Percentiles rank a stretch among this genome's conserved stretches.
Evolutionary conservation across 2,797 vertebrate species (phyloP).

Genomic region (Iguana delicatissima): DNA sequence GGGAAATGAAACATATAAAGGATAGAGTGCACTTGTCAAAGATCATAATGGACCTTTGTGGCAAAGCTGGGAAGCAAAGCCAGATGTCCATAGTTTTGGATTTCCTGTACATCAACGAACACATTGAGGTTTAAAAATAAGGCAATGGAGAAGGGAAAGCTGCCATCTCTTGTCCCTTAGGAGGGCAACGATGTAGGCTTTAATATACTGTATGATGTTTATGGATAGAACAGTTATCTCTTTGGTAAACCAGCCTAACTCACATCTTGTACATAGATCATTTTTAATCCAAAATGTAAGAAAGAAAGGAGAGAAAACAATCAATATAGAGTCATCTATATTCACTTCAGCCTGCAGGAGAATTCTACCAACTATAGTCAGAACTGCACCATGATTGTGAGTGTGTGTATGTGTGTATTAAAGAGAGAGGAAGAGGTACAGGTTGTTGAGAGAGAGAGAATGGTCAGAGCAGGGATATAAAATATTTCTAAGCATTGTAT

Average conservation of each 20-base stretch:
- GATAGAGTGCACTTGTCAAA: constrained; percentile 33
- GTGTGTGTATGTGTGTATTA: not conserved
- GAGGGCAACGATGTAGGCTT: constrained; percentile 3
- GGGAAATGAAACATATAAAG: constrained; percentile 40
- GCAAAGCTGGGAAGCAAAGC: constrained; percentile 44
- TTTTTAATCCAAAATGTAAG: not conserved
- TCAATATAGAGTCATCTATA: not conserved
- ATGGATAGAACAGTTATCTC: constrained; percentile 12
- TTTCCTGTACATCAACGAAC: constrained; percentile 47
- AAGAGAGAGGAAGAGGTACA: not conserved
- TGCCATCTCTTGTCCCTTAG: constrained; percentile 31
- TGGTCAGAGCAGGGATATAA: too few species aligned
- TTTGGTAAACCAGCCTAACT: constrained; percentile 36
- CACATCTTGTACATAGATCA: not conserved
- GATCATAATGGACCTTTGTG: constrained; percentile 36
- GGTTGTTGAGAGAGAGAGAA: not conserved
- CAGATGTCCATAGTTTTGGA: constrained; percentile 47
- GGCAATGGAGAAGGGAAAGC: not conserved
- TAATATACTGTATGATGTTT: constrained; percentile 6
- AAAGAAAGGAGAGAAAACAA: constrained; percentile 4
- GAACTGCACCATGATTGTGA: not conserved
- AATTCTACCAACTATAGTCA: not conserved
- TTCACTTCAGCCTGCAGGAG: not conserved
- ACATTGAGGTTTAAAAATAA: constrained; percentile 46
- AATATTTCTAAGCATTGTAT: not conserved